Evolutionary conservation across 2,888 invertebrate species (phyloP), one percentile per base, ranked within the genome.

Genomic region (Autographa gamma): DNA sequence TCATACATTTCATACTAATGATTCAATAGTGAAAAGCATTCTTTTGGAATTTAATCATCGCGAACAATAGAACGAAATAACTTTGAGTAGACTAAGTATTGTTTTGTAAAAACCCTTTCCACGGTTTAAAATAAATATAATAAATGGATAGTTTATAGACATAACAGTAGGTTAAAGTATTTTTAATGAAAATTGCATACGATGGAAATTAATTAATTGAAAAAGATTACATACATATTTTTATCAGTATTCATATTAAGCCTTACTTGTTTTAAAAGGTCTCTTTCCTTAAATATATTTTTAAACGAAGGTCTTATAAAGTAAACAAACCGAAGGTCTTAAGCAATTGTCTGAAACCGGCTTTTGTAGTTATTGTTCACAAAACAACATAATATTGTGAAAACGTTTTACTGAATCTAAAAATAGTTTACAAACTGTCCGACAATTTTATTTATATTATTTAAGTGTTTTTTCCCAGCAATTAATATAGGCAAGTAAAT

Each of bases 21-120:
- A 78, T 68, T 75, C 74, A 78, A 76, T 75, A 70, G 68, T 66
- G 76, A 83, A 84, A 84, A 77, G 56, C 73, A 80, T 85, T 82
- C 72, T 79, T 69, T 58, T 38, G 43, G 9, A 41, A 66, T 65
- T 65, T 16, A 60, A 38, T 79, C 71, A 66, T 59, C 54, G 5
- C 32, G 67, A 18, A 78, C 79, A 74, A 74, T 71, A 54, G 60
- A 56, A 0, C 2, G 11, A 32, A 62, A 66, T 68, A 71, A 48
- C 19, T 59, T 79, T 65, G 18, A 18, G 32, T 32, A 13, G 16
- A 7, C 1, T 14, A 25, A 56, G 25, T 48, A n/a, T 48, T n/a
- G 16, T 48, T 48, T n/a, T 7, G n/a, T n/a, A 43, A n/a, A n/a
- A 48, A 48, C 38, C 8, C 11, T 38, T 2, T 38, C 2, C 11